These are phyloP conservation scores for Tapera naevia DNA, from an alignment of 2,797 vertebrate genomes.

Conservation along the genomic window DNA sequence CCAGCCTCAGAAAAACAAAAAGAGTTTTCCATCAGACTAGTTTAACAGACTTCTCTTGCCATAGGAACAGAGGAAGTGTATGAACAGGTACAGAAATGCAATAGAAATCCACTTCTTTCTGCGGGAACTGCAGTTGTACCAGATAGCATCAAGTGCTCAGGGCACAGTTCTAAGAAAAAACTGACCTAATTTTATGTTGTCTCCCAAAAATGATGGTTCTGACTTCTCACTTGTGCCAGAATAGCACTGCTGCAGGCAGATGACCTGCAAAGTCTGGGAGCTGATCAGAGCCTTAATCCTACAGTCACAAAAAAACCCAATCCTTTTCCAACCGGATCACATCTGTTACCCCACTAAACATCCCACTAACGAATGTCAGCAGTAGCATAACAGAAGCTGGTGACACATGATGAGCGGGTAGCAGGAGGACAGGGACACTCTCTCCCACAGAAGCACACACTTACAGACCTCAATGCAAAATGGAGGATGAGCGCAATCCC, in stretches of 20 bases:
- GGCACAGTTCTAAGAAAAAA: background rate
- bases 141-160: background rate
- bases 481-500: accelerated
- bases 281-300: background rate
- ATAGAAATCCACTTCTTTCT: background rate
- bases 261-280: background rate
- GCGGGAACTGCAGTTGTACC: background rate
- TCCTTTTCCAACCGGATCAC: background rate
- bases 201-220: background rate
- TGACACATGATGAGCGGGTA: background rate
- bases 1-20: background rate
- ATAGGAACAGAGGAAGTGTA: background rate
- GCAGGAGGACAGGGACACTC: background rate
- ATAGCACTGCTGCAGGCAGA: background rate
- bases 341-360: background rate
- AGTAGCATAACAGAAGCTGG: background rate
- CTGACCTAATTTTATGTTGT: background rate
- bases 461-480: background rate
- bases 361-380: background rate
- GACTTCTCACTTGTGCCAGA: background rate
- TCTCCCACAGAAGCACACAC: background rate
- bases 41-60: background rate
- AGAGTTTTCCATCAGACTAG: no score
- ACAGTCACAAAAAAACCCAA: background rate
- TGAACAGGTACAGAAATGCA: background rate